phyloP scores from a whole-genome alignment of 2,888 invertebrate genomes.

The Nomada ruficornis region DNA sequence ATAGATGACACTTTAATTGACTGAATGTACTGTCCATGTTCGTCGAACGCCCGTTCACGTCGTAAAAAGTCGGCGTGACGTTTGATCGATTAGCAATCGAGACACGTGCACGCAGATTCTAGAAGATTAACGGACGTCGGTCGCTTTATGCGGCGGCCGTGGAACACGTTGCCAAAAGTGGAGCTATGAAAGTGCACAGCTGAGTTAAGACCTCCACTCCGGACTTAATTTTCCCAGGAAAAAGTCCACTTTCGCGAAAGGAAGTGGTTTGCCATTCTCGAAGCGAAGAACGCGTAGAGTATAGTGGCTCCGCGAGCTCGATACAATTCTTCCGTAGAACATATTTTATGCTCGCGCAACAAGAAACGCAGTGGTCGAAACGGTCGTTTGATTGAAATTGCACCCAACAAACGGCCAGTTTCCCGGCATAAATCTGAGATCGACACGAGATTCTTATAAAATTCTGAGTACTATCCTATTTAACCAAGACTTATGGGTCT shows the following conservation, averaged over 20 bases:
- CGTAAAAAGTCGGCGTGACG: conserved; percentile 48
- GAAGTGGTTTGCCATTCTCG: not conserved
- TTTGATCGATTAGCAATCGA: conserved; percentile 48
- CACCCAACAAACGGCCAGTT: not conserved
- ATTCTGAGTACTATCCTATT: not conserved
- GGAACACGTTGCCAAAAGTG: conserved; percentile 32
- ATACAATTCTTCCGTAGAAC: not conserved
- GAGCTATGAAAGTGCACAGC: not conserved
- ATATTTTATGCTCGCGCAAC: not conserved
- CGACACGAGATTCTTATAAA: not conserved
- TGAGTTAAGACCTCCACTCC: not conserved
- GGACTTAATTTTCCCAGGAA: conserved; percentile 5
- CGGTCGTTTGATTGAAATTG: not conserved
- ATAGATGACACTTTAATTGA: conserved; percentile 69
- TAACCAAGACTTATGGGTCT: conserved; percentile 17
- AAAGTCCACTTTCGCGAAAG: conserved; percentile 17
- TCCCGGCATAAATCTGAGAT: conserved; percentile 8
- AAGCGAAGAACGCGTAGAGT: not conserved
- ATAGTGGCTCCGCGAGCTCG: not conserved
- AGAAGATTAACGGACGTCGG: conserved; percentile 53
- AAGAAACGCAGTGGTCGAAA: not conserved
- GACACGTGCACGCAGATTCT: conserved; percentile 34
- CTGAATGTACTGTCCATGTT: conserved; percentile 35
- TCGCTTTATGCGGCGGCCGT: conserved; percentile 16
- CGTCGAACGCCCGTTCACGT: conserved; percentile 54